Percentiles rank a stretch among this genome's conserved stretches.
phyloP scores from a whole-genome alignment of 2,113 vertebrate genomes.

The Saguinus midas region DNA sequence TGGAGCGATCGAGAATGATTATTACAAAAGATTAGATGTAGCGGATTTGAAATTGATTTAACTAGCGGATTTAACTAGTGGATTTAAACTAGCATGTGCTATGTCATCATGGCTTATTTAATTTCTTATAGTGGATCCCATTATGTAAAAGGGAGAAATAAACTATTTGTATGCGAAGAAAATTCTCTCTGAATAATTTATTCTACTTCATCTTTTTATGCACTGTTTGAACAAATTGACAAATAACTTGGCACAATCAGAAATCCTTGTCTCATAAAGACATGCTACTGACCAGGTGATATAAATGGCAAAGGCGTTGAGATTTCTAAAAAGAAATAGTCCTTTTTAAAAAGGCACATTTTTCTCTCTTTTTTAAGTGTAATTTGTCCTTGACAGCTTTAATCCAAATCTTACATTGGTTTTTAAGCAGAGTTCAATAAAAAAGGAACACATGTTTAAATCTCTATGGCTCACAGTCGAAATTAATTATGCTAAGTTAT shows the following conservation, averaged over 20 bases:
- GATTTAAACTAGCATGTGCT: not conserved
- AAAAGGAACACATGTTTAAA: not conserved
- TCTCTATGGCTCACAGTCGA: not conserved
- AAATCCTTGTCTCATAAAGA: not conserved
- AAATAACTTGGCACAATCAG: not conserved
- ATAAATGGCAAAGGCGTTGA: not conserved
- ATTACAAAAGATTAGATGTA: not conserved
- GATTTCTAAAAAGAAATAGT: not conserved
- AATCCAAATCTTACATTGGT: not conserved
- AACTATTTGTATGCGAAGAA: not conserved
- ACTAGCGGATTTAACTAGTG: no score
- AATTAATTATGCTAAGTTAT: not conserved
- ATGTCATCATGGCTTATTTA: not conserved
- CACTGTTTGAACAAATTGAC: not conserved
- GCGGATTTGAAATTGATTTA: not conserved
- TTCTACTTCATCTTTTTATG: not conserved
- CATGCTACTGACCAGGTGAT: not conserved
- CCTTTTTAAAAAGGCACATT: not conserved
- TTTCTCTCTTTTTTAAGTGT: not conserved
- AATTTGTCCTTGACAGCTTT: not conserved
- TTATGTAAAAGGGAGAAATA: not conserved
- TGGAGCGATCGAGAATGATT: not conserved
- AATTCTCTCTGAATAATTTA: not conserved
- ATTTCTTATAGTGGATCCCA: not conserved
- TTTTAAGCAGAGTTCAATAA: not conserved